Conservation (phyloP, 2,797 vertebrate species). For the Sebastes minor region DNA sequence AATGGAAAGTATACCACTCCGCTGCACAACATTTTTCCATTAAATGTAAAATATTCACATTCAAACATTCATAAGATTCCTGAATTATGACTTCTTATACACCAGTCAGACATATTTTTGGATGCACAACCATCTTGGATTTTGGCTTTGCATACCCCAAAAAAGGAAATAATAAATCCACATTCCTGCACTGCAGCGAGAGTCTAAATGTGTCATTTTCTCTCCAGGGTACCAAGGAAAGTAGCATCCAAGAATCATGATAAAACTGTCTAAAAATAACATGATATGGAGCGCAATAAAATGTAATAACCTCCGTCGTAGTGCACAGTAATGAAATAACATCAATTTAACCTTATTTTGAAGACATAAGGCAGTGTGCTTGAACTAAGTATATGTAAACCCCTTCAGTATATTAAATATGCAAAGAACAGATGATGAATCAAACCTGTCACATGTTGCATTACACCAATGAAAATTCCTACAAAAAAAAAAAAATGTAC, state of each 20-base stretch:
- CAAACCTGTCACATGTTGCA: slow-evolving; percentile 5
- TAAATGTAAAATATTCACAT: background rate
- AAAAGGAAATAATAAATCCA: background rate
- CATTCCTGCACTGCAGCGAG: slow-evolving; percentile 3
- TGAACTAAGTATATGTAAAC: background rate
- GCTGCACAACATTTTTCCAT: slow-evolving; percentile 7
- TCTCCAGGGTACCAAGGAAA: background rate
- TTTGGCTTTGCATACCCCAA: background rate
- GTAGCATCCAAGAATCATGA: slow-evolving; percentile 1
- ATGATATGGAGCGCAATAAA: background rate
- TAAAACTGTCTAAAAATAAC: background rate
- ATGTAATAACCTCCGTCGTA: background rate
- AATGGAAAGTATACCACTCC: background rate
- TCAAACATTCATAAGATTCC: background rate
- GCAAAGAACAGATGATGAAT: slow-evolving; percentile 19
- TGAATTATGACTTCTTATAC: background rate
- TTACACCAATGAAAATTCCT: slow-evolving; percentile 28
- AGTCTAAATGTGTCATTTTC: slow-evolving; percentile 26
- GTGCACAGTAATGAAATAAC: background rate
- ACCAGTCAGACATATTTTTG: background rate
- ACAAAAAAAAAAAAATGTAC: slow-evolving; percentile 55
- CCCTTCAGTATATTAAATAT: background rate
- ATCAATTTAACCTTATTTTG: background rate
- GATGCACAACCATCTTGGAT: background rate
- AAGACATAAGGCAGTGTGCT: background rate